Base-by-base conservation (phyloP, 2,113 vertebrate genomes). In the Sprattus sprattus region DNA sequence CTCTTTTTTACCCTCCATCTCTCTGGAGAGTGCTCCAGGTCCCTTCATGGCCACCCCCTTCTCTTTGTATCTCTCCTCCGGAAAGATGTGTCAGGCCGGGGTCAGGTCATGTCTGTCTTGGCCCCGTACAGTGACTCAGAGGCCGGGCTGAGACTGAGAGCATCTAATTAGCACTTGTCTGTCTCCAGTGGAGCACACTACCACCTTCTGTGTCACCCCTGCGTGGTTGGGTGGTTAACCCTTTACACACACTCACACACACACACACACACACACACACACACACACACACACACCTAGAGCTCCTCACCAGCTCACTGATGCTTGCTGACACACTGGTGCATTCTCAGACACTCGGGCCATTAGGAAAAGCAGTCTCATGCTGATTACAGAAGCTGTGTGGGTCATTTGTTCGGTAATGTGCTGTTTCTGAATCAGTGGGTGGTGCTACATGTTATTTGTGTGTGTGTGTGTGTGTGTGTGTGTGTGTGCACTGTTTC, bases 1-100 rank as follows among this genome's bases (percentile, higher is more conserved):
- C 47, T 49, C 60, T 87, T 88, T 84, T 83, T 85, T 60, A 82
- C 46, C 57, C 20, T 91, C 89, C 89, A 86, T 91, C 89, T 86
- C 84, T 83, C 6, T 64, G 81, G 85, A 71, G n/a, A 75, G 67
- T 5, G 67, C 28, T 39, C 28, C 10, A 15, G 89, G 78, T 89
- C 84, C 88, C 80, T 45, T 16, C 45, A 44, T 57, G 47, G 46
- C 86, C 86, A 85, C 85, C 67, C 16, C 6, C 47, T 85, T 28
- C 49, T 45, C 28, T 20, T 18, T 28, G 54, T 67, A 49, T 82
- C 49, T 47, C 13, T 85, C 85, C 28, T 85, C 84, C 28, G 75
- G 83, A 71, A 50, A 52, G 81, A 28, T 0, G 49, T 54, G 84
- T 82, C 49, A 75, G 50, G 20, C 28, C 28, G 15, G 67, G 47